Conservation (phyloP, 2,888 invertebrate species). For the Euphydryas editha region DNA sequence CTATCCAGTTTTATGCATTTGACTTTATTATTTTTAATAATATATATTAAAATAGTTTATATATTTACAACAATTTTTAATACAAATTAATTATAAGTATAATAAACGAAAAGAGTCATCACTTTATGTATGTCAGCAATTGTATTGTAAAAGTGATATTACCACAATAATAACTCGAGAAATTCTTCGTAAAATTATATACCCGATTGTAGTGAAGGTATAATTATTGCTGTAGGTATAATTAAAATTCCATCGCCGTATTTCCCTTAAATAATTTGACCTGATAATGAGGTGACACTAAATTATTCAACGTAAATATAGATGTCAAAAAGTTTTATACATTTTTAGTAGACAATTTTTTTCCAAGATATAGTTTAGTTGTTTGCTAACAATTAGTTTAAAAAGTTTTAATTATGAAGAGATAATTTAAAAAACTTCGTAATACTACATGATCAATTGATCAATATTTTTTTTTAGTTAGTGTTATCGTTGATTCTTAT, state of each 20-base stretch:
- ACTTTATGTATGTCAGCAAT: no score
- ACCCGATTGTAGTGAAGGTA: constrained; percentile 6
- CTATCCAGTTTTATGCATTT: no score
- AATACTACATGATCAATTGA: no score
- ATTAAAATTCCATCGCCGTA: constrained; percentile 39
- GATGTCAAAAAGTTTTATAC: background rate
- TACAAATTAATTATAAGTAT: no score
- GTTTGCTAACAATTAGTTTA: no score
- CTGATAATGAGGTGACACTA: constrained; percentile 28
- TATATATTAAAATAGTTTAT: no score
- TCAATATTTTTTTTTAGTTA: no score
- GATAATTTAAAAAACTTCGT: no score
- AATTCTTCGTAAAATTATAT: constrained; percentile 14
- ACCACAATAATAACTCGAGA: background rate
- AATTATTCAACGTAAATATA: constrained; percentile 29
- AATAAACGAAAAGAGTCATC: no score
- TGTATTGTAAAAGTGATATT: background rate
- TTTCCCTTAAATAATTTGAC: constrained; percentile 34
- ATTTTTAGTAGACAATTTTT: background rate
- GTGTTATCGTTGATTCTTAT: no score
- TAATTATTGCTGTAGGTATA: constrained; percentile 26
- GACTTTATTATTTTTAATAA: background rate
- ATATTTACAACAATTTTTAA: no score
- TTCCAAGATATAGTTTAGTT: background rate
- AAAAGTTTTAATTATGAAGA: no score